Base-by-base conservation (phyloP, 2,113 vertebrate species). In the Xiphophorus hellerii region DNA sequence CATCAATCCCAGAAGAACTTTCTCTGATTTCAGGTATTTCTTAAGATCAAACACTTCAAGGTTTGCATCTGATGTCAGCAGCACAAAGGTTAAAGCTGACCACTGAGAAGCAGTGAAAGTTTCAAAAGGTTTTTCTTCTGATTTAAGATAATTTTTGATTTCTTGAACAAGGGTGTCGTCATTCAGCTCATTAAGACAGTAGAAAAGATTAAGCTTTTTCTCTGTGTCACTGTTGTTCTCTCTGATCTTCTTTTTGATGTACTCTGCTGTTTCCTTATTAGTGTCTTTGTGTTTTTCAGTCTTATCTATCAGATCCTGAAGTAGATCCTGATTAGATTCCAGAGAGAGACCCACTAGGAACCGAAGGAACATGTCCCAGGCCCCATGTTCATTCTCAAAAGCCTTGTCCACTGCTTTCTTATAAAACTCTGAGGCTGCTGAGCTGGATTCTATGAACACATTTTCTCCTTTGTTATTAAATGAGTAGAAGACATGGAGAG, bases 361-460 rank as follows among this genome's bases (percentile, higher is more conserved):
- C 71, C 89, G 81, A 4, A 90, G 73, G 28, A 90, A 85, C 54
- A 90, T 28, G 76, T 90, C 89, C 89, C 81, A 87, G 37, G 81
- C 64, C 60, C 89, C 81, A 62, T 39, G 61, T 54, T 76, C 0
- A 15, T 29, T 84, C 0, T 22, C 22, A 0, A 88, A 75, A 67
- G 84, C 78, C 0, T 84, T 88, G 74, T 90, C 72, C 30, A 90
- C 85, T 27, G 84, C 87, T 0, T 7, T 62, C 64, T 74, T 84
- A 76, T 82, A 90, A 25, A 90, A 78, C 37, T 78, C 0, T 0
- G 33, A 73, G 4, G 75, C 60, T 0, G 30, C 0, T 28, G 48
- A 51, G 22, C 17, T 51, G 48, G 71, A 3, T 1, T 1, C 0
- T 1, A 15, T 31, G 14, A 85, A 51, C 27, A 85, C 30, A 80